A percentile compares a stretch with the other conserved stretches of the same genome.
phyloP scores from a whole-genome alignment of 2,113 vertebrate species.

The Talpa occidentalis region DNA sequence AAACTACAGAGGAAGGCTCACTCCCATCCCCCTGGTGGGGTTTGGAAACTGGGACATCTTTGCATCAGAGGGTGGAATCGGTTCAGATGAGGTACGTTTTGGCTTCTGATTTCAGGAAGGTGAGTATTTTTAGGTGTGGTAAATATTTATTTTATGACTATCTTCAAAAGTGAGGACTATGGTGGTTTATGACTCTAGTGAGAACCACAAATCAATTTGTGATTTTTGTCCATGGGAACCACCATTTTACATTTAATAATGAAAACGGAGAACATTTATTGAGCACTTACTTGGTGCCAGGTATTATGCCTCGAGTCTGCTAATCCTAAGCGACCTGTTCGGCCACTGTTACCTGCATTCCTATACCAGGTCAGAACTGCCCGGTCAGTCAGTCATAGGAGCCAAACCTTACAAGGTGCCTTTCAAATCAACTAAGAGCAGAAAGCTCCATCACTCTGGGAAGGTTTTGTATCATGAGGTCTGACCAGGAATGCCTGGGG shows the following conservation, averaged over 20 bases:
- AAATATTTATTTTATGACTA: background rate
- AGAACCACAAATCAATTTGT: background rate
- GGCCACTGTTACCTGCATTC: no score
- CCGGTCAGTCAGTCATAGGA: no score
- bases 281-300: background rate
- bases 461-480: no score
- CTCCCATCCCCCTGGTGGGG: background rate
- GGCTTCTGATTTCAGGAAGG: background rate
- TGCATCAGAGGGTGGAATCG: background rate
- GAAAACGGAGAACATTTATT: background rate
- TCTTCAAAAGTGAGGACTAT: background rate
- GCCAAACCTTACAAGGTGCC: no score
- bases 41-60: slow-evolving; percentile 3
- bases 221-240: background rate
- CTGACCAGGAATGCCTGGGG: no score
- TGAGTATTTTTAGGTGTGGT: slow-evolving; percentile 36
- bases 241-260: background rate
- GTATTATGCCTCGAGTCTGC: no score
- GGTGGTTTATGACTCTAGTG: background rate
- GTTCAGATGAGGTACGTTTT: background rate
- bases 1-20: slow-evolving; percentile 1
- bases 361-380: no score
- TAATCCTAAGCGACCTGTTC: no score
- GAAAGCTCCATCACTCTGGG: no score
- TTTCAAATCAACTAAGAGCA: no score